A percentile compares a stretch with the other conserved stretches of the same genome.
Evolutionary conservation across 2,113 vertebrate species (phyloP).

Genomic region (Parus major): DNA sequence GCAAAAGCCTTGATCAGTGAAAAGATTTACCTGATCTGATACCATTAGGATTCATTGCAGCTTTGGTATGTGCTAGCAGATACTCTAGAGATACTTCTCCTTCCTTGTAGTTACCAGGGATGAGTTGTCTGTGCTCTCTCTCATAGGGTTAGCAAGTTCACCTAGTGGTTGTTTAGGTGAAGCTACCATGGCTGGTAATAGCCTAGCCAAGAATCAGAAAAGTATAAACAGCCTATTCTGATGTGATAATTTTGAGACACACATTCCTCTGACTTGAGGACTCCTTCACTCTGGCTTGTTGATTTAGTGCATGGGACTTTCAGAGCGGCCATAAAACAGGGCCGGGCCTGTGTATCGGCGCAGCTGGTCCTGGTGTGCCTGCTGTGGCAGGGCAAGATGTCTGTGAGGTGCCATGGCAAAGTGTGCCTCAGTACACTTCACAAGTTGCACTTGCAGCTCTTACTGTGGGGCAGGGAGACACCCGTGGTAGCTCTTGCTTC

Average conservation of each 20-base stretch:
- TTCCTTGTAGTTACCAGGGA: neutral
- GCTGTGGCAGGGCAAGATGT: neutral
- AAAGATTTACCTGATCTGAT: neutral
- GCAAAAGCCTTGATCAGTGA: neutral
- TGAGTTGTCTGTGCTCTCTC: neutral
- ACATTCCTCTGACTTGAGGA: neutral
- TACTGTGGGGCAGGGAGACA: neutral
- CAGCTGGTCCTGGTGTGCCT: neutral
- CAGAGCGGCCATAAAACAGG: neutral
- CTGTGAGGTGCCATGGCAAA: neutral
- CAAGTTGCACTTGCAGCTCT: neutral
- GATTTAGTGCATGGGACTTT: neutral
- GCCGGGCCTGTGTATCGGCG: neutral
- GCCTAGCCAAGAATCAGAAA: neutral
- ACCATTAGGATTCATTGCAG: neutral
- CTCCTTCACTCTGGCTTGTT: neutral
- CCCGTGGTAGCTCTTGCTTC: neutral
- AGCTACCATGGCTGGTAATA: neutral
- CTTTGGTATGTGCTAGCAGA: neutral
- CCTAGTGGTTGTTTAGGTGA: neutral
- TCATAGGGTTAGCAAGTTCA: neutral
- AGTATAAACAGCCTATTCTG: neutral
- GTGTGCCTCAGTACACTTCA: neutral
- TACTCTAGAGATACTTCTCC: neutral
- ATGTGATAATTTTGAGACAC: neutral